Percentiles rank a stretch among this genome's conserved stretches.
Evolutionary conservation across 2,113 vertebrate genomes (phyloP).

Genomic region (Calonectris borealis): DNA sequence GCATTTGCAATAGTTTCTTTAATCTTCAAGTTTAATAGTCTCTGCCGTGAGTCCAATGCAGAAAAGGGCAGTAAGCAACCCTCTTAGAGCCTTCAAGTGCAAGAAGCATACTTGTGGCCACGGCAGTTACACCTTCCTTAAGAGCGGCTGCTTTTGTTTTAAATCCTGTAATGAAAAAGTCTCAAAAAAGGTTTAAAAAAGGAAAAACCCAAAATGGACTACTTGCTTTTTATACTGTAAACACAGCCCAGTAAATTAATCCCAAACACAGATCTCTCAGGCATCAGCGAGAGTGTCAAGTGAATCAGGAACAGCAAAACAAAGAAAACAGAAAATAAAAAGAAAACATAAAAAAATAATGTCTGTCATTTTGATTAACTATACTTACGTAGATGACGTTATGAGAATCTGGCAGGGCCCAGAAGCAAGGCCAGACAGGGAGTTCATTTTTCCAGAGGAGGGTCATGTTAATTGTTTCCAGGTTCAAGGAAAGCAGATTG

Average conservation of each 20-base stretch:
- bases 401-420: slow-evolving; percentile 86
- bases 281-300: slow-evolving; percentile 80
- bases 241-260: slow-evolving; percentile 79
- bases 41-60: slow-evolving; percentile 85
- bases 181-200: slow-evolving; percentile 77
- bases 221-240: slow-evolving; percentile 78
- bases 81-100: slow-evolving; percentile 84
- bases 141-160: slow-evolving; percentile 81
- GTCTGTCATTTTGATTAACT: slow-evolving; percentile 89
- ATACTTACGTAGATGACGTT: slow-evolving; percentile 98
- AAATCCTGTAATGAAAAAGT: slow-evolving; percentile 85
- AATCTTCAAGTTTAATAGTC: slow-evolving; percentile 86
- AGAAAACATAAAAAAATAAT: slow-evolving; percentile 78
- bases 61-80: slow-evolving; percentile 76
- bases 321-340: slow-evolving; percentile 78
- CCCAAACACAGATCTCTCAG: slow-evolving; percentile 80
- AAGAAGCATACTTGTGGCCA: slow-evolving; percentile 81
- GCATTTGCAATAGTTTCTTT: slow-evolving; percentile 82
- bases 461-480: slow-evolving; percentile 76
- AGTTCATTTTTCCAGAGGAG: slow-evolving; percentile 84
- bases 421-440: slow-evolving; percentile 80
- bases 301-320: slow-evolving; percentile 81
- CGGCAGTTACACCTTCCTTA: slow-evolving; percentile 80
- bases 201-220: slow-evolving; percentile 74
- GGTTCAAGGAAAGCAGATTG: slow-evolving; percentile 75